Evolutionary conservation across 2,888 invertebrate species (phyloP).

Genomic region (Tholera decimalis): DNA sequence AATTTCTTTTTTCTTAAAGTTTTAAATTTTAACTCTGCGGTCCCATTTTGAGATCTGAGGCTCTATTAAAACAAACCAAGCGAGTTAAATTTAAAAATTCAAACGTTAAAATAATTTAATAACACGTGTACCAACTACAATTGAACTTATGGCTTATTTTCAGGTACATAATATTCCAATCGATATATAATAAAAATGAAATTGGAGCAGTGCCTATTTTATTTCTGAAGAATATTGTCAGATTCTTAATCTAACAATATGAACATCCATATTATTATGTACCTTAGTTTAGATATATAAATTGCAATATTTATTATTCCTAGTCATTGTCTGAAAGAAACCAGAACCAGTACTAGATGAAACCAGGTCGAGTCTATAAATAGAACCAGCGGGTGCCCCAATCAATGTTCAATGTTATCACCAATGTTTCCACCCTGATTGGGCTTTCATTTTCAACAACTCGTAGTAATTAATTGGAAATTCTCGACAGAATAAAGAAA

Average conservation of each 20-base stretch:
- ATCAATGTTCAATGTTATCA: conserved; percentile 30
- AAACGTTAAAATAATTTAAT: too few species aligned
- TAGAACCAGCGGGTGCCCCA: conserved; percentile 34
- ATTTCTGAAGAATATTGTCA: not conserved
- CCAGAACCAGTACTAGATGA: conserved; percentile 19
- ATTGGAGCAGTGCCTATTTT: not conserved
- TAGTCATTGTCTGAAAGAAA: not conserved
- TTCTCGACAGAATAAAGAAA: not conserved
- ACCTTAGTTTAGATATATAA: too few species aligned
- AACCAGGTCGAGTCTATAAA: conserved; percentile 49
- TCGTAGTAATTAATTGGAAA: not conserved
- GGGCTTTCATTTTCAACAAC: conserved; percentile 23
- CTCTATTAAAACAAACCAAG: too few species aligned
- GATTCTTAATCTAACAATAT: not conserved
- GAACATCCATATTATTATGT: too few species aligned
- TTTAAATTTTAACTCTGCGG: too few species aligned
- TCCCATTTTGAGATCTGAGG: too few species aligned
- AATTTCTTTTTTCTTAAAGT: too few species aligned
- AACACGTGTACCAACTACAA: not conserved
- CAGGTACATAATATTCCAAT: too few species aligned
- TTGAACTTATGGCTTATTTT: not conserved
- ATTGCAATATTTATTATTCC: conserved; percentile 10
- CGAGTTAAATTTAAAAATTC: too few species aligned
- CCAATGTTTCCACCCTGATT: conserved; percentile 23
- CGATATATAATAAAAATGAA: not conserved